A percentile compares a stretch with the other conserved stretches of the same genome.
Evolutionary conservation across 2,113 vertebrate genomes (phyloP).

Genomic region (Ginglymostoma cirratum): DNA sequence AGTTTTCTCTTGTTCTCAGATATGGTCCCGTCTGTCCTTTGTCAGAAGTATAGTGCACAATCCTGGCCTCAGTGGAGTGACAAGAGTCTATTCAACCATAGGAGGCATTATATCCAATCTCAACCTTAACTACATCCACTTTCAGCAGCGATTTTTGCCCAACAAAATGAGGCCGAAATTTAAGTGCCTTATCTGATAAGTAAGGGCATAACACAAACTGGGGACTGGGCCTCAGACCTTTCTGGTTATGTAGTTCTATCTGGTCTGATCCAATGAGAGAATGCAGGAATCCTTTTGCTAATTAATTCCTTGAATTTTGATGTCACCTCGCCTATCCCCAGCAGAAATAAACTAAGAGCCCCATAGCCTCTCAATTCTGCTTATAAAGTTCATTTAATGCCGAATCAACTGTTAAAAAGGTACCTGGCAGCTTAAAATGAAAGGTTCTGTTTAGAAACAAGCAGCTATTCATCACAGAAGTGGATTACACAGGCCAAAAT

Average conservation of each 20-base stretch:
- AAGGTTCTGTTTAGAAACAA: slow-evolving; percentile 29
- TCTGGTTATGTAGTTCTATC: not conserved
- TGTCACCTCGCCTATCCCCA: not conserved
- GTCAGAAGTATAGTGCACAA: not conserved
- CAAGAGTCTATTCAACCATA: not conserved
- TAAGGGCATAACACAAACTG: not conserved
- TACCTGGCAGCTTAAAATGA: slow-evolving; percentile 23
- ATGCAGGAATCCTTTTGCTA: not conserved
- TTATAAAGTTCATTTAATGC: not conserved
- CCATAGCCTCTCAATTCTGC: not conserved
- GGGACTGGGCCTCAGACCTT: not conserved
- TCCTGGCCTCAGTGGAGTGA: not conserved
- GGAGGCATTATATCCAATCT: not conserved
- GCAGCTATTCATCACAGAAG: slow-evolving; percentile 3
- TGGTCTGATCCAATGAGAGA: not conserved
- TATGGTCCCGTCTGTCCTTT: not conserved
- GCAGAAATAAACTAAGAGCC: not conserved
- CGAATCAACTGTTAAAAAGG: slow-evolving; percentile 10
- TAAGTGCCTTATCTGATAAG: not conserved
- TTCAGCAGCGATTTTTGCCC: not conserved
- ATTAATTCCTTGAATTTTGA: not conserved
- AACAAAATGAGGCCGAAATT: not conserved
- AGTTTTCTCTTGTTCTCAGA: not conserved
- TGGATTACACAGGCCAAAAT: slow-evolving; percentile 1
- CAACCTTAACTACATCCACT: not conserved